phyloP scores from a whole-genome alignment of 2,888 invertebrate species.

The Ceraclea dissimilis region DNA sequence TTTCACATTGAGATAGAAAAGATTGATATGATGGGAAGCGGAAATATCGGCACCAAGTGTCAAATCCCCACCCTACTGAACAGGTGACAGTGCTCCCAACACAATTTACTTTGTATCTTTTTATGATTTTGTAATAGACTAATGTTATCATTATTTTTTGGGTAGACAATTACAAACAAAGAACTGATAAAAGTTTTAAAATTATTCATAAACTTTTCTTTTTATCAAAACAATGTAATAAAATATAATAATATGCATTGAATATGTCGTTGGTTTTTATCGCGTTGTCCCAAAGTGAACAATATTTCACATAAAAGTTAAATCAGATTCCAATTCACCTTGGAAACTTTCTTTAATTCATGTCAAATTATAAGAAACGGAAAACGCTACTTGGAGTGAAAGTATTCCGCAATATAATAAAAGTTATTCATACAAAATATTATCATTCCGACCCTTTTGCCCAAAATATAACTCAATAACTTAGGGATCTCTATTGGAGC shows the following conservation, averaged over 20 bases:
- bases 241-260: no score
- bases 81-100: no score
- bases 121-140: no score
- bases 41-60: no score
- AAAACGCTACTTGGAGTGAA: not conserved
- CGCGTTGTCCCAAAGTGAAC: not conserved
- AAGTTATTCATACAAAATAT: conserved; percentile 4
- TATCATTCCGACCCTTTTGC: conserved; percentile 4
- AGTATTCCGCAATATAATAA: not conserved
- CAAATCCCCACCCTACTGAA: no score
- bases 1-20: no score
- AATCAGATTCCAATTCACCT: not conserved
- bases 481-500: conserved; percentile 6
- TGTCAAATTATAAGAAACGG: not conserved
- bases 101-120: no score
- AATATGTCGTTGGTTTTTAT: not conserved
- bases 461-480: conserved; percentile 6
- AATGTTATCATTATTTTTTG: no score
- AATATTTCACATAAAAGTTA: conserved; percentile 2
- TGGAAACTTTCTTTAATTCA: conserved; percentile 2
- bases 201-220: conserved; percentile 10
- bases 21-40: no score
- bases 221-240: not conserved
- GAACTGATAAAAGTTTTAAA: no score
- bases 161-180: no score